Evolutionary conservation across 1,140 invertebrate genomes (phyloP).

Genomic region (Triops cancriformis): DNA sequence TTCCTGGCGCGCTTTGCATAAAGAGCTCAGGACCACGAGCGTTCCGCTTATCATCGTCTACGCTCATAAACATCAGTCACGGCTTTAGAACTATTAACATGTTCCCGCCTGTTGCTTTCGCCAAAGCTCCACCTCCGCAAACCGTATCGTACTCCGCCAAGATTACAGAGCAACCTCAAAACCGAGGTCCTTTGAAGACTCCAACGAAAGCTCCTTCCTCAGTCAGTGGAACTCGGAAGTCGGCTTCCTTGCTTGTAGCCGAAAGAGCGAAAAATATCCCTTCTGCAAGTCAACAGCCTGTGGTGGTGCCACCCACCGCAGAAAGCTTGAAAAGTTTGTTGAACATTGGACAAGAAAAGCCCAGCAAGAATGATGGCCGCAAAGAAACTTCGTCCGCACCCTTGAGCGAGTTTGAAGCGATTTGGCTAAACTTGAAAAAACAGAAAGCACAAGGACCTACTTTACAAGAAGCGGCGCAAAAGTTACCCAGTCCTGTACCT

Average conservation of each 20-base stretch:
- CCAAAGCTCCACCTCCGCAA: background rate
- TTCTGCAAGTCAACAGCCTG: background rate
- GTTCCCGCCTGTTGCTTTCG: background rate
- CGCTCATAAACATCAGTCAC: conserved; percentile 54
- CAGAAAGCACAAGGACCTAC: background rate
- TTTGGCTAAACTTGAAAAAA: conserved; percentile 7
- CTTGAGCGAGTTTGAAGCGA: background rate
- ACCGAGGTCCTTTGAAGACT: background rate
- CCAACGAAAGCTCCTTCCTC: background rate
- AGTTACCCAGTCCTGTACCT: conserved; percentile 4
- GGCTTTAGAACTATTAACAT: conserved; percentile 35
- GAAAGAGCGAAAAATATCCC: background rate
- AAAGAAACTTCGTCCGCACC: background rate
- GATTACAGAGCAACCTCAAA: background rate
- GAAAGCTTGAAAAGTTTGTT: background rate
- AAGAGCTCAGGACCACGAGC: conserved; percentile 41
- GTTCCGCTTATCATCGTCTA: conserved; percentile 46
- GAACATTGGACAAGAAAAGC: background rate
- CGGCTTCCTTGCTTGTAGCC: background rate
- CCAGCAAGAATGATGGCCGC: background rate
- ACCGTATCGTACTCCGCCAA: background rate
- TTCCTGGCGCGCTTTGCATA: conserved; percentile 52
- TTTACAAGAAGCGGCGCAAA: conserved; percentile 17
- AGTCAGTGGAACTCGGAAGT: background rate
- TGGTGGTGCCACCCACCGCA: background rate